Evolutionary conservation across 2,888 invertebrate species (phyloP), one percentile per base, ranked within the genome.

Genomic region (Biston stratarius): DNA sequence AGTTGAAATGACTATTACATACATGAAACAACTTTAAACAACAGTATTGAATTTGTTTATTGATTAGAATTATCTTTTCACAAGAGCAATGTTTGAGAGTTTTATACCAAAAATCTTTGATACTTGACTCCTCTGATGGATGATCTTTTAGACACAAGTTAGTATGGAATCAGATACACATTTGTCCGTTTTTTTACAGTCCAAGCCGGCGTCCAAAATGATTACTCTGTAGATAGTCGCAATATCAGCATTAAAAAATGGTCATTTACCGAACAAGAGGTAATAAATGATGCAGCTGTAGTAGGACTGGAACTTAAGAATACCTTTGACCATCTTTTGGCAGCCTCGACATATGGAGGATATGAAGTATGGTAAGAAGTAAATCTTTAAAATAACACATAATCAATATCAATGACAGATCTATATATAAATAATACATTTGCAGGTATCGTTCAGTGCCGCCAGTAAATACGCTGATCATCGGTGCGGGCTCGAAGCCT

Each of bases 271-370:
- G 97, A 96, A 71, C 96, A 97, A 79, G 96, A 96, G 59, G 90
- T 94, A 55, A 94, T 97, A 0, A 95, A 96, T 74, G 99, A 99
- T 88, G 96, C 96, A 78, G 96, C 96, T 55, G 96, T 96, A 10
- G 95, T 97, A 58, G 97, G 97, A 0, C 91, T 96, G 38, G 96
- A 95, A 79, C 94, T 95, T 15, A 95, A 96, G 76, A 97, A 96
- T 79, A 96, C 96, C 0, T 99, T 98, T 91, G 98, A 99, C 86
- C 97, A 99, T 88, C 94, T 99, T 69, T 94, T 97, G 68, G 96
- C 96, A 34, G 97, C 97, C 14, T 97, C 97, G 0, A 95, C 97
- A 24, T 95, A 96, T 83, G 96, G 96, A 45, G 97, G 97, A 67
- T 96, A 96, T 88, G 95, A 95, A 80, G 95, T 96, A 12, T 94